Evolutionary conservation across 2,888 invertebrate genomes (phyloP).

Genomic region (Abrostola triplasia): DNA sequence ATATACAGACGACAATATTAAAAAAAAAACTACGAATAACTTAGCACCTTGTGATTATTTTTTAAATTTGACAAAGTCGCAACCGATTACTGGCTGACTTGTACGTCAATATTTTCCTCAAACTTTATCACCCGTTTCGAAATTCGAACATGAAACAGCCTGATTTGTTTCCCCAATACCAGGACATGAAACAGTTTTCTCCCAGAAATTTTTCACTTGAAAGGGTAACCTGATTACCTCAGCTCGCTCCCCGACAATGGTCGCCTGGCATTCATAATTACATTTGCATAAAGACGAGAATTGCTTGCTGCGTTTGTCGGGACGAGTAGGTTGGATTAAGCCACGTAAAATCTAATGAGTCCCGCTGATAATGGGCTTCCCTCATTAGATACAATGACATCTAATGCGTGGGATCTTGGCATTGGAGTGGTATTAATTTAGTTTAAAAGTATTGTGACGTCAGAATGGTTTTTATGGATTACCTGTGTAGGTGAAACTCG

Average conservation of each 20-base stretch:
- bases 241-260: slow-evolving; percentile 68
- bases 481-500: background rate
- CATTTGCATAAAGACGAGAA: slow-evolving; percentile 73
- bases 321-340: slow-evolving; percentile 69
- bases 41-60: no score
- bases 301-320: slow-evolving; percentile 62
- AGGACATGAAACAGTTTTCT: slow-evolving; percentile 44
- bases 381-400: slow-evolving; percentile 70
- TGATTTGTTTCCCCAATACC: slow-evolving; percentile 16
- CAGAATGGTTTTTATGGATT: slow-evolving; percentile 2
- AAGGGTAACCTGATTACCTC: slow-evolving; percentile 74
- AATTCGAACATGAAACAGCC: slow-evolving; percentile 3
- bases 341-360: slow-evolving; percentile 80
- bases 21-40: no score
- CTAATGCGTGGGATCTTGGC: slow-evolving; percentile 45
- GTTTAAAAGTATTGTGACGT: slow-evolving; percentile 24
- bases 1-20: no score
- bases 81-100: background rate
- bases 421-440: slow-evolving; percentile 35
- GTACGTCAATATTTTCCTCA: background rate
- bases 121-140: background rate
- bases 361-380: slow-evolving; percentile 73
- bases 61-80: no score
- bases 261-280: slow-evolving; percentile 67
- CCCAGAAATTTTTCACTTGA: slow-evolving; percentile 68